Evolutionary conservation across 2,113 vertebrate genomes (phyloP).

Genomic region (Chaetura pelagica): DNA sequence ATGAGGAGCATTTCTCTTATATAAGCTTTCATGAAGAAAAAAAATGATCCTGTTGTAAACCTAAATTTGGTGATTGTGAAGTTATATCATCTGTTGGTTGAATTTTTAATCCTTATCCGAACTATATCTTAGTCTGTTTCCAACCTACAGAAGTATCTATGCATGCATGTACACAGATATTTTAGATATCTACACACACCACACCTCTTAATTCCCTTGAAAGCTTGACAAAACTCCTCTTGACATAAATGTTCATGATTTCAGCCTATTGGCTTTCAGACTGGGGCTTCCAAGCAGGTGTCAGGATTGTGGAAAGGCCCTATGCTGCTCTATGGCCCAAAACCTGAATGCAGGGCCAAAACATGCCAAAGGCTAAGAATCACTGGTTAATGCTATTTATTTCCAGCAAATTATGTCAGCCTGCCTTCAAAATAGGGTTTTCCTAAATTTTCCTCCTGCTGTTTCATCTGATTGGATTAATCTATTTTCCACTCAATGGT

Average conservation of each 20-base stretch:
- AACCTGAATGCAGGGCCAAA: not conserved
- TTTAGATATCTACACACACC: not conserved
- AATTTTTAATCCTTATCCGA: not conserved
- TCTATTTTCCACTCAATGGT: conserved; percentile 43
- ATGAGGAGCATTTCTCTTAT: not conserved
- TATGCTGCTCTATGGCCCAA: not conserved
- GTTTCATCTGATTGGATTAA: conserved; percentile 66
- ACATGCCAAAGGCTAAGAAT: not conserved
- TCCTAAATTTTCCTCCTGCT: conserved; percentile 6
- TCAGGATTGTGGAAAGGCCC: not conserved
- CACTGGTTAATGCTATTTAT: not conserved
- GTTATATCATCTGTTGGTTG: not conserved
- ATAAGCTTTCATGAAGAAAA: not conserved
- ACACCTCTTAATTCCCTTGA: not conserved
- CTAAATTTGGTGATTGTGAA: not conserved
- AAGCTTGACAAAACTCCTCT: not conserved
- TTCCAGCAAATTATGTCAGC: not conserved
- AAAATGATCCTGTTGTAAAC: not conserved
- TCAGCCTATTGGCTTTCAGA: not conserved
- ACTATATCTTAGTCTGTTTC: too few species aligned
- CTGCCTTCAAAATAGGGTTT: conserved; percentile 21
- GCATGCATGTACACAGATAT: accelerated
- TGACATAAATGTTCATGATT: not conserved
- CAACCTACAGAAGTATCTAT: too few species aligned
- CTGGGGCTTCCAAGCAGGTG: not conserved